Evolutionary conservation across 2,797 vertebrate genomes (phyloP).

Genomic region (Anas capensis): DNA sequence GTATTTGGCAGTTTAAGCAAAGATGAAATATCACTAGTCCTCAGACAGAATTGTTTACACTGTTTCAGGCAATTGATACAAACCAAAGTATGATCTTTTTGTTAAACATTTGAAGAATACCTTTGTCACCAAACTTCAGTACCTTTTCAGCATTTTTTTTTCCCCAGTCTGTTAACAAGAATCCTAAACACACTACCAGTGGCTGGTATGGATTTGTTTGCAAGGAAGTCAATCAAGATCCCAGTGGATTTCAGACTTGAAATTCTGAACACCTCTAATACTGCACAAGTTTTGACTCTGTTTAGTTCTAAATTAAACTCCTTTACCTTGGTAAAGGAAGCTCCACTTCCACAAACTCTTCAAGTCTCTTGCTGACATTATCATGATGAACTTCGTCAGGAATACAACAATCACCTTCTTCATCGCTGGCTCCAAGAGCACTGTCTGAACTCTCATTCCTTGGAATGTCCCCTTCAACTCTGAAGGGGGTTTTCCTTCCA

Average conservation of each 20-base stretch:
- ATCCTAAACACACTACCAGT: not conserved
- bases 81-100: not conserved
- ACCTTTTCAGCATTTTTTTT: not conserved
- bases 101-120: not conserved
- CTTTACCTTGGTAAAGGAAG: slow-evolving; percentile 86
- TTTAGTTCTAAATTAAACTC: not conserved
- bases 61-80: not conserved
- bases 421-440: slow-evolving; percentile 87
- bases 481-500: slow-evolving; percentile 42
- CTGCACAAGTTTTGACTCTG: not conserved
- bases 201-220: not conserved
- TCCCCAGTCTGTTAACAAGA: not conserved
- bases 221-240: not conserved
- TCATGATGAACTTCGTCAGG: not conserved
- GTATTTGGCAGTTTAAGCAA: not conserved
- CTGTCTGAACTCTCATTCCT: slow-evolving; percentile 87
- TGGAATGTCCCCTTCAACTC: slow-evolving; percentile 81
- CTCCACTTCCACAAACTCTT: slow-evolving; percentile 80
- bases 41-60: not conserved
- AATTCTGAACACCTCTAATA: not conserved
- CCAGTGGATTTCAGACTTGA: not conserved
- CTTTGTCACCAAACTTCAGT: not conserved
- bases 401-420: slow-evolving; percentile 72
- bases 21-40: not conserved
- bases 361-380: slow-evolving; percentile 17